Evolutionary conservation across 2,113 vertebrate species (phyloP).

Genomic region (Ctenomys sociabilis): DNA sequence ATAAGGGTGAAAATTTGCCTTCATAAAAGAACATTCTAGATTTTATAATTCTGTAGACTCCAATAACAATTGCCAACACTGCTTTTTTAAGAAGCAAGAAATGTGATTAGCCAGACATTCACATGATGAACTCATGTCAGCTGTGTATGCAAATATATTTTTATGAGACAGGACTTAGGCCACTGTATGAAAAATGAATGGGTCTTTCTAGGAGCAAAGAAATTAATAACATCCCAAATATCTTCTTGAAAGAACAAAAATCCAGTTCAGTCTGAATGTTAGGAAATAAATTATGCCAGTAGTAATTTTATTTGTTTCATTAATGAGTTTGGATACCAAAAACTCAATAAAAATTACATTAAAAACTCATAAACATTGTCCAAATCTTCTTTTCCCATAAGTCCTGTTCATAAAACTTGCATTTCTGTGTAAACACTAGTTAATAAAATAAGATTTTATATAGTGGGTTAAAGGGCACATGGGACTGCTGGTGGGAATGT

Average conservation of each 20-base stretch:
- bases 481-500: too few species aligned
- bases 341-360: slow-evolving; percentile 75
- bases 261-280: slow-evolving; percentile 60
- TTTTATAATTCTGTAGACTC: slow-evolving; percentile 6
- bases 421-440: slow-evolving; percentile 66
- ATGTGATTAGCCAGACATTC: background rate
- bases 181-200: slow-evolving; percentile 56
- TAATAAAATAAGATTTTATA: slow-evolving; percentile 60
- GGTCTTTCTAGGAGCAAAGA: slow-evolving; percentile 64
- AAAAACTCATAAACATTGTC: slow-evolving; percentile 77
- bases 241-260: slow-evolving; percentile 67
- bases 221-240: slow-evolving; percentile 45
- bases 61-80: background rate
- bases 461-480: background rate
- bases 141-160: slow-evolving; percentile 22
- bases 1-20: background rate
- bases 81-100: slow-evolving; percentile 7
- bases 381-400: slow-evolving; percentile 59
- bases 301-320: slow-evolving; percentile 70
- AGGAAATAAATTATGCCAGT: slow-evolving; percentile 48
- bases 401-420: slow-evolving; percentile 57
- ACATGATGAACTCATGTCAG: background rate
- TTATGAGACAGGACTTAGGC: slow-evolving; percentile 1
- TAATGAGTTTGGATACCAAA: slow-evolving; percentile 68
- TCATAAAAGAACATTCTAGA: background rate